Evolutionary conservation across 2,797 vertebrate species (phyloP), one percentile per base, ranked within the genome.

Genomic region (Erethizon dorsatum): DNA sequence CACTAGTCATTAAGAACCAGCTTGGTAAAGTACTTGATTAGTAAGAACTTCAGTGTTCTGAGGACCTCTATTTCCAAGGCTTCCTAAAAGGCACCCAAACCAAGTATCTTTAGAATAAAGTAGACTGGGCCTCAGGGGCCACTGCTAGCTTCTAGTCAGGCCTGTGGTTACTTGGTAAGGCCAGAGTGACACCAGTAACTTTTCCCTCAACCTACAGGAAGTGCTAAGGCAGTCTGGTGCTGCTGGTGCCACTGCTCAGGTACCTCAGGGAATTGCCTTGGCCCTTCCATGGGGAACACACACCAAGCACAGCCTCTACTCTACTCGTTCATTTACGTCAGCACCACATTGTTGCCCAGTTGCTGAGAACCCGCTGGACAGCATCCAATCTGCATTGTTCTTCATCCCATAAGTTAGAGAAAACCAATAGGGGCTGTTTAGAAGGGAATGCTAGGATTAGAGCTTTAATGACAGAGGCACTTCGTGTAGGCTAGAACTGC

Each of bases 371-470:
- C 37, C 1, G 11, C 37, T 45, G 79, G 63, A 73, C 4, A 3
- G 77, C 52, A 83, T 12, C 67, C 47, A 11, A 33, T 96, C 94
- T 87, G 94, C 85, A 97, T 87, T 90, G 80, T 63, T 93, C 97
- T 93, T 82, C 18, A 45, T 97, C 92, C 95, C 75, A 90, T 95
- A 91, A 88, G 56, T 93, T 77, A 97, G 97, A 98, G 98, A 94
- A 97, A 98, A 97, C 95, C 95, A 96, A 96, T 50, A 96, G 79
- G 95, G 98, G 97, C 96, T 98, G 96, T 92, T 98, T 94, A 96
- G 97, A 97, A 97, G 95, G 97, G 97, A 86, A 92, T 47, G 47
- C 37, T 31, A 52, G 50, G 47, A 33, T 54, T 50, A 33, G 85
- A 63, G 26, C 26, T 84, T 84, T 71, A 78, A 61, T 0, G 22